These are phyloP conservation scores for Seira sanloemensis DNA, from an alignment of 2,888 invertebrate genomes.

Conservation along the genomic window DNA sequence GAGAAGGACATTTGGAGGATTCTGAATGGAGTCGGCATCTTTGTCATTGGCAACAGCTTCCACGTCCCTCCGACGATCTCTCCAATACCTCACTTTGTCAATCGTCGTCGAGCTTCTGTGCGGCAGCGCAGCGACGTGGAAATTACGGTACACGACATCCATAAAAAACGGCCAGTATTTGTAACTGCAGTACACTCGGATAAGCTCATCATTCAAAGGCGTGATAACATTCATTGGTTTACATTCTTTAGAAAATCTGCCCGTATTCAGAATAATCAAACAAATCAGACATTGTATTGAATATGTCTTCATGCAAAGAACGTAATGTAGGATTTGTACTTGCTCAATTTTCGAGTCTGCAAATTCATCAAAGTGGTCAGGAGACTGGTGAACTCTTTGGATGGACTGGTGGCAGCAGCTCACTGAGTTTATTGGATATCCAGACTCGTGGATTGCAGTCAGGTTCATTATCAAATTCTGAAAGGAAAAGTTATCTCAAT, in stretches of 20 bases:
- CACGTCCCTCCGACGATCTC: not conserved
- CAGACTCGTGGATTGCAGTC: slow-evolving; percentile 56
- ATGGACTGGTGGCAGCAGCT: slow-evolving; percentile 63
- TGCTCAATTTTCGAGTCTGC: slow-evolving; percentile 55
- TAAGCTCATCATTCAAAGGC: slow-evolving; percentile 49
- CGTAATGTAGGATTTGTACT: not conserved
- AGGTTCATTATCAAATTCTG: slow-evolving; percentile 62
- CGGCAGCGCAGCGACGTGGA: slow-evolving; percentile 63
- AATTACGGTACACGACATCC: slow-evolving; percentile 66
- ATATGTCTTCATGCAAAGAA: too few species aligned
- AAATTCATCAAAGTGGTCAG: slow-evolving; percentile 47
- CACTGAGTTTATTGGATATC: slow-evolving; percentile 55
- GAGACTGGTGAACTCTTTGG: slow-evolving; percentile 59
- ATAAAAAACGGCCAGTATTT: slow-evolving; percentile 63
- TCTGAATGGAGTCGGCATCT: not conserved
- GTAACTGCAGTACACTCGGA: slow-evolving; percentile 61
- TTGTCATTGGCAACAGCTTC: not conserved
- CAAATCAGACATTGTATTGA: too few species aligned
- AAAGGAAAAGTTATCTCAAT: not conserved
- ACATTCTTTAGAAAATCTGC: slow-evolving; percentile 39
- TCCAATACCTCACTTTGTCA: slow-evolving; percentile 36
- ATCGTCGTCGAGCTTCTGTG: slow-evolving; percentile 44
- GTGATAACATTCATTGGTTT: slow-evolving; percentile 42
- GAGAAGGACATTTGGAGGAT: slow-evolving; percentile 75
- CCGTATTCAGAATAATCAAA: not conserved